Evolutionary conservation across 2,888 invertebrate species (phyloP), one percentile per base, ranked within the genome.

Genomic region (Himalopsyche japonica): DNA sequence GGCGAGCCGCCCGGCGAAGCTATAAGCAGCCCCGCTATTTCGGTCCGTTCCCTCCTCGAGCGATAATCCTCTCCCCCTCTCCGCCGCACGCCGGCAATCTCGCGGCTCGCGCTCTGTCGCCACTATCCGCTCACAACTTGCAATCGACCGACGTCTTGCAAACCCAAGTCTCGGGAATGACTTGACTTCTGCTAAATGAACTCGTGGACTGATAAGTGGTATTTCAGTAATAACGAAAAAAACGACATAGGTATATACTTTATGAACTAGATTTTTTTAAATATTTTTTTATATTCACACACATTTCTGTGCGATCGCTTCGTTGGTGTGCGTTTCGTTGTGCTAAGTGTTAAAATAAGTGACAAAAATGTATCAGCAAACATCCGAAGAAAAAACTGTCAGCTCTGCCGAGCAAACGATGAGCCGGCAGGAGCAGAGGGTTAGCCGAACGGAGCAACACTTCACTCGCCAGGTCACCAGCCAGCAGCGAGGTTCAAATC

Each of bases 61-160:
- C 43, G 43, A 43, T n/a, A n/a, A n/a, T 43, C 70, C 79, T n/a
- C n/a, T 18, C 34, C 64, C 57, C 57, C 57, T 5, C 57, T 57
- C 57, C 82, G 49, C 86, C 82, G 85, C 82, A 64, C 57, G 57
- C 81, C 49, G 82, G 79, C 79, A 18, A n/a, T 32, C 64, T 20
- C 70, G 15, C 43, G 64, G 34, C 24, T 24, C 64, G 27, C 57
- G 43, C 81, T 47, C 48, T 10, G 77, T 78, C 82, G 82, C 49
- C 95, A 95, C 95, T 95, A 95, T 95, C 95, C 95, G 95, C 95
- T 95, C 95, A 95, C 95, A 95, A 95, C 95, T 95, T 95, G 95
- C 95, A 96, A 96, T 96, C 96, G 96, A 96, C 95, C 96, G 96
- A 96, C 96, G 96, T 96, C 96, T 96, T 96, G 95, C 94, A 90